Base-by-base conservation (phyloP, 2,888 invertebrate genomes). In the Notodonta dromedarius region DNA sequence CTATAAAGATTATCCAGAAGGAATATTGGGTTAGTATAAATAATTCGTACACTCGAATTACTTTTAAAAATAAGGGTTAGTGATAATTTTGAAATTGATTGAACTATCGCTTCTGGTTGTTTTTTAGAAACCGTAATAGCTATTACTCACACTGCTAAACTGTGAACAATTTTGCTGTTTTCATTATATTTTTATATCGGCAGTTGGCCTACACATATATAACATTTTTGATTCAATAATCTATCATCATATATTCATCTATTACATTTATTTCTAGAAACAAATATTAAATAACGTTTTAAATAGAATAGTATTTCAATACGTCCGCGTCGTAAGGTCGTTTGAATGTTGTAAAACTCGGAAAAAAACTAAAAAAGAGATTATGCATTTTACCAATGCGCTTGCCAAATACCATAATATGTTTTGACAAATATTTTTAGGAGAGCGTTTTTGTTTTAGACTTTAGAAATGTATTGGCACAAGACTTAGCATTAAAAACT, bases 1-100 rank as follows among this genome's bases (percentile, higher is more conserved):
- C 60, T 62, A 68, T 63, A 54, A 66, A 58, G 52, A 63, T 24
- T 44, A 8, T 24, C 56, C 24, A 56, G 16, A 12, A 44, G 24
- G 44, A 56, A 44, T 44, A 55, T 40, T 14, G n/a, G 11, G 54
- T 40, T 40, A 6, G 9, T 11, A 8, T 11, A 11, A 11, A 42
- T 9, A 42, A 9, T 11, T 3, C 1, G 35, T 35, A 7, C 35
- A 35, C 4, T 3, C 5, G 4, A 35, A 35, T 35, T 4, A 35
- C 35, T 35, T 35, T 35, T 3, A 35, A 35, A 7, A 35, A 35
- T 35, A 35, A 35, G 35, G 35, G 35, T 35, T 3, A 35, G 2
- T 7, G 35, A 35, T 35, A 6, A 35, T 35, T 24, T 35, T 35
- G 35, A 35, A 7, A 35, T 35, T 35, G 2, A 24, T 24, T 24